Percentiles rank a stretch among this genome's conserved stretches.
Evolutionary conservation across 1,140 invertebrate genomes (phyloP).

Genomic region (Tyrophagus putrescentiae): DNA sequence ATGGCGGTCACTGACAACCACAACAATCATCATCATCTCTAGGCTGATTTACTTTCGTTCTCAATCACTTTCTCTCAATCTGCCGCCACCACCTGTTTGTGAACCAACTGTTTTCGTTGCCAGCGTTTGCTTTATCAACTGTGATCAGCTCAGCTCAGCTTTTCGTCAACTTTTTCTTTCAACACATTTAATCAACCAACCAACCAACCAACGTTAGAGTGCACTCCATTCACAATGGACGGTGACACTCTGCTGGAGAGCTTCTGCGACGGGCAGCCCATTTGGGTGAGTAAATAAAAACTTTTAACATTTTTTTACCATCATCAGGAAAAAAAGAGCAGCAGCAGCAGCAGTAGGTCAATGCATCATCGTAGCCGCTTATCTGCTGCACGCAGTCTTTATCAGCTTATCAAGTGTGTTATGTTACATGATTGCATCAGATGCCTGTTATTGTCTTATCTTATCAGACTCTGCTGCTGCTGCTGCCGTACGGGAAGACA

Average conservation of each 20-base stretch:
- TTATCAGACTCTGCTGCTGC: too few species aligned
- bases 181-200: too few species aligned
- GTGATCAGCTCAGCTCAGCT: background rate
- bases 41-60: too few species aligned
- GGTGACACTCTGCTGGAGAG: background rate
- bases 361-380: background rate
- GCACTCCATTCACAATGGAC: background rate
- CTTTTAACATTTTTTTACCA: background rate
- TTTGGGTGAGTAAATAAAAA: background rate
- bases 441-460: background rate
- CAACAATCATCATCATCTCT: too few species aligned
- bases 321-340: background rate
- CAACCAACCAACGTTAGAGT: too few species aligned
- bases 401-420: background rate
- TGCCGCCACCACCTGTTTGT: too few species aligned
- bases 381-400: background rate
- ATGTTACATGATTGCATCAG: background rate
- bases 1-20: too few species aligned
- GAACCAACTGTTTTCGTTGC: too few species aligned
- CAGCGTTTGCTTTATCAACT: background rate
- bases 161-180: too few species aligned
- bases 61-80: too few species aligned
- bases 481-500: too few species aligned
- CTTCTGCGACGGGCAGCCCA: conserved; percentile 1
- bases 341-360: too few species aligned